A percentile compares a stretch with the other conserved stretches of the same genome.
Evolutionary conservation across 2,113 vertebrate genomes (phyloP).

Genomic region (Sisor rabdophorus): DNA sequence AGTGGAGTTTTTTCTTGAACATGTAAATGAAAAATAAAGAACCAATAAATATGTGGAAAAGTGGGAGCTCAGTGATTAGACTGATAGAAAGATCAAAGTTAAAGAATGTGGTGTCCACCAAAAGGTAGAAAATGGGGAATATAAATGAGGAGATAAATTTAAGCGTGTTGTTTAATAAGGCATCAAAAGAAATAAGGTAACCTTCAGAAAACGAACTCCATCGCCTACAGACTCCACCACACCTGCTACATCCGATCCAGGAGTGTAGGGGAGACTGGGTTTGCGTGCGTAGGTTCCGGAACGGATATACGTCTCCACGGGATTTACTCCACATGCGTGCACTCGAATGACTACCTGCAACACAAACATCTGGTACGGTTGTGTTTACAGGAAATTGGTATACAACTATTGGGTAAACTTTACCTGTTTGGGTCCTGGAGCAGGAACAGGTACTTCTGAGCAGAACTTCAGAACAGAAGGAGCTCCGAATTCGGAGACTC

Average conservation of each 20-base stretch:
- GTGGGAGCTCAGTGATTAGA: too few species aligned
- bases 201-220: constrained; percentile 75
- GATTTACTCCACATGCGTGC: constrained; percentile 85
- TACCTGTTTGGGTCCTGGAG: constrained; percentile 77
- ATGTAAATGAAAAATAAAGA: not conserved
- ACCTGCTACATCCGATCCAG: constrained; percentile 81
- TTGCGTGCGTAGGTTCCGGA: constrained; percentile 69
- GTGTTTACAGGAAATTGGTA: not conserved
- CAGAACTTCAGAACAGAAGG: constrained; percentile 80
- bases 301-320: constrained; percentile 89
- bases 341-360: constrained; percentile 86
- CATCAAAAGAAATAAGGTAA: constrained; percentile 43
- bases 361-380: not conserved
- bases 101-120: too few species aligned
- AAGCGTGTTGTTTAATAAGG: not conserved
- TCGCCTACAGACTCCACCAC: constrained; percentile 77
- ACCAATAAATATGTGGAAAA: too few species aligned
- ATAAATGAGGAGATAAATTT: too few species aligned
- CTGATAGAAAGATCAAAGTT: too few species aligned
- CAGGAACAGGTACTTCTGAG: constrained; percentile 70
- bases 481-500: constrained; percentile 83
- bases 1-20: not conserved
- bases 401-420: not conserved
- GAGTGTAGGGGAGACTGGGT: constrained; percentile 80
- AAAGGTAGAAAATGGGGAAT: too few species aligned